A percentile compares a stretch with the other conserved stretches of the same genome.
Conservation (phyloP, 1,140 invertebrate genomes). For the Brachystomella parvula region DNA sequence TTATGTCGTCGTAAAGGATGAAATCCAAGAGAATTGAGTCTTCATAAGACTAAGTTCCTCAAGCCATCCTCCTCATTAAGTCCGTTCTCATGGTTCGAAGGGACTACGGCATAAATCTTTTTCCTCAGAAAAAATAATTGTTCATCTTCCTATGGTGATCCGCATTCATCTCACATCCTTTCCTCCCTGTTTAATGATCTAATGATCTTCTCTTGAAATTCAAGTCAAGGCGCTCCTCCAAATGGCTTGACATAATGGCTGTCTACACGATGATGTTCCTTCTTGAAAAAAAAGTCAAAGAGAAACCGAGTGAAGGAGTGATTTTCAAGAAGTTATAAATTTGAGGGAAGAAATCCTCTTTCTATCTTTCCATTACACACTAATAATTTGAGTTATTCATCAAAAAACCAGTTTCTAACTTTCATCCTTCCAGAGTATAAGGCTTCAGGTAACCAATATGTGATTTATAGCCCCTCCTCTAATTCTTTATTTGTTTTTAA, state of each 20-base stretch:
- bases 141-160: background rate
- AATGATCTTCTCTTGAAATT: slow-evolving; percentile 4
- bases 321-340: background rate
- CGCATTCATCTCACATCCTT: background rate
- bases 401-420: slow-evolving; percentile 12
- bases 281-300: too few relatives aligned
- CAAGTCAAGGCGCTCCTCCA: background rate
- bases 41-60: too few relatives aligned
- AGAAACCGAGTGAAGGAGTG: background rate
- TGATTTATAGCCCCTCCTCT: background rate
- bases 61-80: too few relatives aligned
- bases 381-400: slow-evolving; percentile 12
- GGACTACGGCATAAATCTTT: background rate
- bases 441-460: background rate
- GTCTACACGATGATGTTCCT: too few relatives aligned
- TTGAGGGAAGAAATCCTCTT: background rate
- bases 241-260: too few relatives aligned
- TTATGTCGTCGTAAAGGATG: background rate
- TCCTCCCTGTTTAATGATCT: slow-evolving; percentile 5
- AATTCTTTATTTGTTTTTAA: background rate
- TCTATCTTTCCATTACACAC: background rate
- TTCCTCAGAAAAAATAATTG: background rate
- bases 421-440: background rate
- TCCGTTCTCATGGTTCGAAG: too few relatives aligned
- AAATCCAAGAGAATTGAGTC: background rate